Base-by-base conservation (phyloP, 2,888 invertebrate genomes). In the Sabatieria punctata region DNA sequence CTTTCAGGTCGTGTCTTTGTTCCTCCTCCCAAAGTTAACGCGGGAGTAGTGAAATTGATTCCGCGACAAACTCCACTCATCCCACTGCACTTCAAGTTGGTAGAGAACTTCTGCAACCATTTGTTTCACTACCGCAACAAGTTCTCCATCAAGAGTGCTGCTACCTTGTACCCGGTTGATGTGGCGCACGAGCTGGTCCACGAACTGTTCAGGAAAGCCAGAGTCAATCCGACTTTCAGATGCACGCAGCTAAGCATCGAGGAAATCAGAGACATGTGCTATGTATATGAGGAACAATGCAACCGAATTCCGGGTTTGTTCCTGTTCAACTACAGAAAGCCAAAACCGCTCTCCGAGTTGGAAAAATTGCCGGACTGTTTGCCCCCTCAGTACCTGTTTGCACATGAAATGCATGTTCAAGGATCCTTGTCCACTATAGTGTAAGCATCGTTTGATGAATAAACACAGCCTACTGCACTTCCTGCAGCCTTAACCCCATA, bases 1-100 rank as follows among this genome's bases (percentile, higher is more conserved):
- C n/a, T 54, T 58, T n/a, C 55, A 75, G 77, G 76, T 1, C 73
- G 71, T 54, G 82, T 84, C 0, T 99, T 97, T 71, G 75, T 91
- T 26, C 97, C 97, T 0, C 79, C 82, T 61, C 95, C 97, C 0
- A 78, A 95, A 51, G 93, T 99, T 4, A 89, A 97, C 72, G 95
- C 93, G 0, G 89, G 85, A 18, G 85, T 95, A 1, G 88, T 97
- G 0, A 80, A 80, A 41, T 74, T 99, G 41, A 75, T 77, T 18
- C 95, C 97, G 1, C 67, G 79, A 8, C 76, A 77, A 55, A 65
- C 73, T 41, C 91, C 95, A 0, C 72, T 77, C 22, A 80, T 84
- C 15, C 54, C 60, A 1, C 72, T 82, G 33, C 81, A 85, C 0
- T 97, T 91, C 64, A 71, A 76, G 55, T 64, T 85, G 49, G 79